These are phyloP conservation scores for Pangasianodon hypophthalmus DNA, from an alignment of 2,113 vertebrate genomes.

Conservation along the genomic window DNA sequence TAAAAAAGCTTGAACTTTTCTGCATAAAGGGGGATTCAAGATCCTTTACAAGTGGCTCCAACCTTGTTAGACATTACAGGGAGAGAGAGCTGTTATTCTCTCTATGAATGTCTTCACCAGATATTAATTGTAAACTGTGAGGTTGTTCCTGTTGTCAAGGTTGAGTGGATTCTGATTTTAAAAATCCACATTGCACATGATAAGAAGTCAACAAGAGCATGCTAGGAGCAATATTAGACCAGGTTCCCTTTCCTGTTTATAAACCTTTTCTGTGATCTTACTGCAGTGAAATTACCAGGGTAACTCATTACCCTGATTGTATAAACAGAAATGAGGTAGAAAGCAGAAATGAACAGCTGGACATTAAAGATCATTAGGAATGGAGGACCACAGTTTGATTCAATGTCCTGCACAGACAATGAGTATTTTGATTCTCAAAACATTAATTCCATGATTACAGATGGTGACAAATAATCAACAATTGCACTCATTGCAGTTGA, in stretches of 20 bases:
- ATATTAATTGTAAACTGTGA: background rate
- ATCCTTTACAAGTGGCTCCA: background rate
- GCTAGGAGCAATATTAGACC: background rate
- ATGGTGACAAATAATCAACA: background rate
- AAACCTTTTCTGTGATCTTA: background rate
- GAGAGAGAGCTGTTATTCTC: background rate
- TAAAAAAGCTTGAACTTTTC: too few relatives aligned
- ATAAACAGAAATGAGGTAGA: background rate
- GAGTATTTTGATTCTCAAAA: background rate
- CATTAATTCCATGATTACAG: background rate
- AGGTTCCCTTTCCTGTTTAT: background rate
- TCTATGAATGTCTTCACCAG: background rate
- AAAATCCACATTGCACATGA: background rate
- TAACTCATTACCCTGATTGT: background rate
- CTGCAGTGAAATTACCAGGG: background rate
- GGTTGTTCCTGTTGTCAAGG: background rate
- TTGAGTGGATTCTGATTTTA: background rate
- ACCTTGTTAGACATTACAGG: background rate
- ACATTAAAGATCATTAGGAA: background rate
- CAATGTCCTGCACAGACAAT: background rate
- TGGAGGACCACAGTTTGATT: background rate
- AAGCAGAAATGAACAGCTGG: slow-evolving; percentile 10
- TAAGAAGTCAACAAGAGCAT: background rate
- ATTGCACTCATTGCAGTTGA: background rate
- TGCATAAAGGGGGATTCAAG: background rate